A percentile compares a stretch with the other conserved stretches of the same genome.
Evolutionary conservation across 2,888 invertebrate genomes (phyloP).

Genomic region (Hypsopygia costalis): DNA sequence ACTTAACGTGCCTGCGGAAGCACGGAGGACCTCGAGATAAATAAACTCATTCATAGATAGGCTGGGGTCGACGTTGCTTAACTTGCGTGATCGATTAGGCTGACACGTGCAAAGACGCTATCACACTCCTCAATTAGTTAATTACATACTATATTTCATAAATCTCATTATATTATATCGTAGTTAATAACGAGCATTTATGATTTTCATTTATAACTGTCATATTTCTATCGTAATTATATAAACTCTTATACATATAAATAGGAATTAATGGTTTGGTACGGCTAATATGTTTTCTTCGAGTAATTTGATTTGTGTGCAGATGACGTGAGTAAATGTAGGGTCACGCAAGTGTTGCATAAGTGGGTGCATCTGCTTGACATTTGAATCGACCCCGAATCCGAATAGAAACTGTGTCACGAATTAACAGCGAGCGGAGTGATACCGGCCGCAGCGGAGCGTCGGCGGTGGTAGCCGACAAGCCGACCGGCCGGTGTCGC

Average conservation of each 20-base stretch:
- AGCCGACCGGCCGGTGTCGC: constrained; percentile 31
- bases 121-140: too few relatives aligned
- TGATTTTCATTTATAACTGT: constrained; percentile 1
- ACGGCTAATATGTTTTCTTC: too few relatives aligned
- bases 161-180: neutral
- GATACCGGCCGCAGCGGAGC: constrained; percentile 39
- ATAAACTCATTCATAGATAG: too few relatives aligned
- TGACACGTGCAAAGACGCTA: too few relatives aligned
- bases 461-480: too few relatives aligned
- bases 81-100: too few relatives aligned
- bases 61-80: too few relatives aligned
- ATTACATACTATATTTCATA: neutral
- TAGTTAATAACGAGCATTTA: neutral
- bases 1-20: too few relatives aligned
- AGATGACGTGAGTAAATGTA: constrained; percentile 46
- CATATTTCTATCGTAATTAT: too few relatives aligned
- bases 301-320: constrained; percentile 43
- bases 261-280: too few relatives aligned
- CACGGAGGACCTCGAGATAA: too few relatives aligned
- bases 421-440: constrained; percentile 55
- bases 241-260: too few relatives aligned
- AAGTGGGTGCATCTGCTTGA: constrained; percentile 78
- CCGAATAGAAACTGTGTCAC: constrained; percentile 80
- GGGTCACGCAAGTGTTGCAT: constrained; percentile 64
- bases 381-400: constrained; percentile 80